These are phyloP conservation scores for Drepana falcataria DNA, from an alignment of 2,888 invertebrate species.

Conservation along the genomic window DNA sequence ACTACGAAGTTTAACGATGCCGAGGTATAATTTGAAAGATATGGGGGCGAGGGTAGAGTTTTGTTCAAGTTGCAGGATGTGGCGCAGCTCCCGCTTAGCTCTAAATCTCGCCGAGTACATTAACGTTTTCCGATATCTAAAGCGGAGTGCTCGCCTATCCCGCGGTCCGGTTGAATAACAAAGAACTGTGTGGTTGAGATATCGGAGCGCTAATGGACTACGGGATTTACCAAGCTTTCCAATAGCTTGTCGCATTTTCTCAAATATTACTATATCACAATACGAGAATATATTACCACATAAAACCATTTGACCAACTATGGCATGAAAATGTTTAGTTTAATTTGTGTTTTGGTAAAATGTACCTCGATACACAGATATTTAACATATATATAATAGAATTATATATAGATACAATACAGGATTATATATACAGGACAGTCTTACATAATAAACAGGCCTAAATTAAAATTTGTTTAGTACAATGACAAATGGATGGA, in stretches of 20 bases:
- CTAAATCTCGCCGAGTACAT: conserved; percentile 68
- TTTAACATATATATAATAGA: too few species aligned
- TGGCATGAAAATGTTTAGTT: too few species aligned
- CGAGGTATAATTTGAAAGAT: not conserved
- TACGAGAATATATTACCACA: conserved; percentile 5
- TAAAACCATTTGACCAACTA: not conserved
- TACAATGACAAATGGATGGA: too few species aligned
- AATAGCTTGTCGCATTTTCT: conserved; percentile 33
- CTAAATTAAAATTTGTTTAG: too few species aligned
- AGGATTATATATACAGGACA: too few species aligned
- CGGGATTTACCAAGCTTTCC: conserved; percentile 59
- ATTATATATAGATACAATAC: too few species aligned
- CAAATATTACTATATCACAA: conserved; percentile 19
- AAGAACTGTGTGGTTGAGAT: conserved; percentile 69
- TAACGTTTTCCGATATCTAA: conserved; percentile 74
- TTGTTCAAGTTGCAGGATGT: conserved; percentile 29
- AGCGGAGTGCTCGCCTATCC: conserved; percentile 51
- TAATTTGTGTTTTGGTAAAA: too few species aligned
- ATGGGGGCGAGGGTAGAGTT: conserved; percentile 6
- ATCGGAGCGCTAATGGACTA: conserved; percentile 68
- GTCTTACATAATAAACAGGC: too few species aligned
- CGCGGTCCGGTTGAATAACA: conserved; percentile 68
- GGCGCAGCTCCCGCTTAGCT: conserved; percentile 35
- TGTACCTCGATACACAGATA: too few species aligned
- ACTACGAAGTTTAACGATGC: not conserved